Evolutionary conservation across 2,888 invertebrate species (phyloP).

Genomic region (Alitta virens): DNA sequence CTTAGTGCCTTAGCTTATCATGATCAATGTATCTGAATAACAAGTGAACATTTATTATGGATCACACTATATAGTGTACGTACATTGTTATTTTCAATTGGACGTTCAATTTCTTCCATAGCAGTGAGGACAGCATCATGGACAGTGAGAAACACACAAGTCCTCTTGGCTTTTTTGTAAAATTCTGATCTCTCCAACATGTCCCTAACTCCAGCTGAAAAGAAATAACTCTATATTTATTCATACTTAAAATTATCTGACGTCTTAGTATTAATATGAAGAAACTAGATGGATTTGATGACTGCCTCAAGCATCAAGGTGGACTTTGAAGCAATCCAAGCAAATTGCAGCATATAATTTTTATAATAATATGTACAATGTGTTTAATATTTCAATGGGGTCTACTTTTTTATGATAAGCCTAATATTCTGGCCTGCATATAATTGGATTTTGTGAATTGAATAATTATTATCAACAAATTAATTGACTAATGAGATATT

Average conservation of each 20-base stretch:
- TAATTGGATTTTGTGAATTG: background rate
- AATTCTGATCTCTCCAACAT: constrained; percentile 56
- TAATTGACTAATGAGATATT: too few species aligned
- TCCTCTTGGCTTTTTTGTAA: constrained; percentile 51
- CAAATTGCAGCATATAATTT: too few species aligned
- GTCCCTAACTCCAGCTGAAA: constrained; percentile 45
- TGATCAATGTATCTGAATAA: too few species aligned
- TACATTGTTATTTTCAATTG: too few species aligned
- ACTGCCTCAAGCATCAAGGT: too few species aligned
- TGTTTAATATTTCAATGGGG: too few species aligned
- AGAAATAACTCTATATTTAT: background rate
- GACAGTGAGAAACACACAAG: constrained; percentile 56
- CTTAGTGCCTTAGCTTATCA: too few species aligned
- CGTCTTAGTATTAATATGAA: background rate
- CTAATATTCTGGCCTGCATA: background rate
- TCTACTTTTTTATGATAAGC: background rate
- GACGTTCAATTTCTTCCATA: too few species aligned
- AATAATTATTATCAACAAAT: background rate
- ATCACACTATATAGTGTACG: too few species aligned
- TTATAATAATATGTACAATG: too few species aligned
- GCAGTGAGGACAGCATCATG: constrained; percentile 60
- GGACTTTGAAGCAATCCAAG: too few species aligned
- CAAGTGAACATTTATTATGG: too few species aligned
- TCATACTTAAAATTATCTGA: background rate
- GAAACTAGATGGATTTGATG: background rate